Conservation (phyloP, 2,113 vertebrate species). For the Mus musculus region GRCm39 chr4:138972001-138972500, state of each 20-base stretch:
- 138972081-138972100: neutral
- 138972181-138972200: neutral
- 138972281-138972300: neutral
- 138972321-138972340: neutral
- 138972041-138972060: neutral
- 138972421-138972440: neutral
- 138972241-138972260: neutral
- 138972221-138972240: neutral
- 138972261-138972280: neutral
- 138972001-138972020: neutral
- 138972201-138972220: neutral
- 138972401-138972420: neutral
- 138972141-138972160: neutral
- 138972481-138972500: neutral
- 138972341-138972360: neutral
- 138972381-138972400: neutral
- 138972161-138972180: fast-evolving
- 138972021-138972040: neutral
- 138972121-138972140: neutral
- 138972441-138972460: neutral
- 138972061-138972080: neutral
- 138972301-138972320: constrained; percentile 29
- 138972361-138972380: neutral
- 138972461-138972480: neutral
- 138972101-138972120: neutral